A percentile compares a stretch with the other conserved stretches of the same genome.
Conservation (phyloP, 2,888 invertebrate species). For the Sipha maydis region DNA sequence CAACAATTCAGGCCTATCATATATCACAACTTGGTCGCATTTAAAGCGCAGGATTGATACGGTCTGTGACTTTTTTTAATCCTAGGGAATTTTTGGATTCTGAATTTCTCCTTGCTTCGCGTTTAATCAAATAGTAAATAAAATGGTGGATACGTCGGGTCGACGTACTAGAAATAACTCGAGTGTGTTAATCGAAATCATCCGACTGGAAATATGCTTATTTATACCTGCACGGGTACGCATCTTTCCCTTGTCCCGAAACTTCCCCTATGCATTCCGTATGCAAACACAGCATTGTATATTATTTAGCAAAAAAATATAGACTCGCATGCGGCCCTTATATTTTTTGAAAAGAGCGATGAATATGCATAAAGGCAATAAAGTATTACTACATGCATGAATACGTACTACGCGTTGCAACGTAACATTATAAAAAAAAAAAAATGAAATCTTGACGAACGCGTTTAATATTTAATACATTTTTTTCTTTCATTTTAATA, state of each 20-base stretch:
- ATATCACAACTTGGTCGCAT: neutral
- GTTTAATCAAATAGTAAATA: slow-evolving; percentile 60
- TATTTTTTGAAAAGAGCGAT: slow-evolving; percentile 5
- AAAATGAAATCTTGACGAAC: slow-evolving; percentile 38
- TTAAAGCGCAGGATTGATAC: slow-evolving; percentile 28
- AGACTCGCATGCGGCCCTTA: slow-evolving; percentile 13
- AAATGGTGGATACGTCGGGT: slow-evolving; percentile 34
- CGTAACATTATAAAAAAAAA: slow-evolving; percentile 36
- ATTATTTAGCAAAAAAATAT: slow-evolving; percentile 39
- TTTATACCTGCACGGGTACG: slow-evolving; percentile 52
- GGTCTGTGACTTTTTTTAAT: slow-evolving; percentile 52
- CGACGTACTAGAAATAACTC: slow-evolving; percentile 57
- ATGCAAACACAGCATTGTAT: slow-evolving; percentile 22
- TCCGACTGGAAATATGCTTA: slow-evolving; percentile 55
- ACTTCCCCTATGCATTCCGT: slow-evolving; percentile 30
- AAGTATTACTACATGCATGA: slow-evolving; percentile 33
- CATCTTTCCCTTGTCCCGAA: neutral
- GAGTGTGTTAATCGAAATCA: slow-evolving; percentile 56
- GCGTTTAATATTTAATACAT: slow-evolving; percentile 27
- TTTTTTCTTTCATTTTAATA: neutral
- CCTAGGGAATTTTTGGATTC: slow-evolving; percentile 40
- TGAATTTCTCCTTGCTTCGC: slow-evolving; percentile 15
- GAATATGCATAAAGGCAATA: slow-evolving; percentile 45
- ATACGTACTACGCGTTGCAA: neutral
- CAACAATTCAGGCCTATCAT: slow-evolving; percentile 5